Base-by-base conservation (phyloP, 53 echinoderm and acorn worm genomes). In the Temnopleurus reevesii region DNA sequence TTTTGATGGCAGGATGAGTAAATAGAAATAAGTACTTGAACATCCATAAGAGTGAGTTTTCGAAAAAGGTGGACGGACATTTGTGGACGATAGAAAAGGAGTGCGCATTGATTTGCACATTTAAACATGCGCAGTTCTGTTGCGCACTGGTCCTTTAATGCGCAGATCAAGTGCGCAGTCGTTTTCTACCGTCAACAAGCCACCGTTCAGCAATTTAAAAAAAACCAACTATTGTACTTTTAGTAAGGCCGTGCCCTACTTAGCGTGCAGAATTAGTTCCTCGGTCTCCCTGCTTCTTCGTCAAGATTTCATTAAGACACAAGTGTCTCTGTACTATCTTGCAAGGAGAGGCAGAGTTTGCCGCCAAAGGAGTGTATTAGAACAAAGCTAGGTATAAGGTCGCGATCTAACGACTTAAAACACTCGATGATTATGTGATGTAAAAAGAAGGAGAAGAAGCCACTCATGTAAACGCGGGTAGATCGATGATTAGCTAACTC, bases 201-300 rank as follows among this genome's bases (percentile, higher is more conserved):
- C n/a, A n/a, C n/a, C n/a, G n/a, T n/a, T n/a, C n/a, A n/a, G n/a
- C n/a, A n/a, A n/a, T n/a, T n/a, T n/a, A n/a, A n/a, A n/a, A n/a
- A n/a, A n/a, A n/a, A n/a, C n/a, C n/a, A n/a, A 53, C 53, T 80
- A 26, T 80, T 80, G 80, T 24, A 80, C 80, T 80, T 80, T 80
- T 80, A 17, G 80, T 28, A 34, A 80, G 80, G 80, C 80, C 46
- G 10, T 80, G 80, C 49, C 80, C 80, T 80, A 51, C 46, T 80
- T 80, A 80, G 30, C 80, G 28, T 29, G 18, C 4, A 17, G 13
- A 47, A 47, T 80, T 80, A 51, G 80, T 28, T 23, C 38, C 76
- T 76, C 6, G 5, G 19, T 38, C 1, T 49, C 17, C 7, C 31
- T 27, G 19, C 80, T 80, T 80, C 10, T 17, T 80, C 51, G 15